Percentiles rank a stretch among this genome's conserved stretches.
Evolutionary conservation across 2,113 vertebrate genomes (phyloP).

Genomic region (Microtus pennsylvanicus): DNA sequence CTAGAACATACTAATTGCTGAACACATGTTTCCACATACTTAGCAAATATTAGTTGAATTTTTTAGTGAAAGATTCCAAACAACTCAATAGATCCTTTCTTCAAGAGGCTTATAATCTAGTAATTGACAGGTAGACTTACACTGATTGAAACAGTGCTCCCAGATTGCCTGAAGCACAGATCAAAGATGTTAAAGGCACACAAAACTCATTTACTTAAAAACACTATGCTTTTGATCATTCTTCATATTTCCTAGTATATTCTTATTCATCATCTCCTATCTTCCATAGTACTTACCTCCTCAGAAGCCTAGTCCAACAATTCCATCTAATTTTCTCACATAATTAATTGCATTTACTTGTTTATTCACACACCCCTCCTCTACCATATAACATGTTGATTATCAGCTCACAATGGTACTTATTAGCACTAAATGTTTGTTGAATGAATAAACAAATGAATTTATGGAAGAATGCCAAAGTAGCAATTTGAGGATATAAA

Average conservation of each 20-base stretch:
- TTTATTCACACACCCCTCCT: conserved; percentile 43
- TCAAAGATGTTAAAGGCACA: neutral
- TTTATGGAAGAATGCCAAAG: neutral
- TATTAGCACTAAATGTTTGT: conserved; percentile 14
- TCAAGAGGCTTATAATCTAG: neutral
- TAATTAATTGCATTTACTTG: conserved; percentile 32
- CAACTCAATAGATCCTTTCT: neutral
- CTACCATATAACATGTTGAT: neutral
- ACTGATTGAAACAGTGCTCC: neutral
- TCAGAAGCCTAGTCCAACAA: neutral
- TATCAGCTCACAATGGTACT: neutral
- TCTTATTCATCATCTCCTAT: neutral
- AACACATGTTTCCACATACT: neutral
- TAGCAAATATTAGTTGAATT: neutral
- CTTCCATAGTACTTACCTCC: neutral
- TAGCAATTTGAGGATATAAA: neutral
- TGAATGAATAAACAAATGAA: conserved; percentile 22
- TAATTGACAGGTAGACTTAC: neutral
- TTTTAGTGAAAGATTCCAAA: neutral
- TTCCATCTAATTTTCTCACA: neutral
- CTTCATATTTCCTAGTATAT: neutral
- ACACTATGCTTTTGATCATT: neutral
- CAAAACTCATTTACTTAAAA: neutral
- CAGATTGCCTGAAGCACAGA: neutral
- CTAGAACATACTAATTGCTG: neutral